phyloP scores from a whole-genome alignment of 2,888 invertebrate species.

The Sesamia inferens region DNA sequence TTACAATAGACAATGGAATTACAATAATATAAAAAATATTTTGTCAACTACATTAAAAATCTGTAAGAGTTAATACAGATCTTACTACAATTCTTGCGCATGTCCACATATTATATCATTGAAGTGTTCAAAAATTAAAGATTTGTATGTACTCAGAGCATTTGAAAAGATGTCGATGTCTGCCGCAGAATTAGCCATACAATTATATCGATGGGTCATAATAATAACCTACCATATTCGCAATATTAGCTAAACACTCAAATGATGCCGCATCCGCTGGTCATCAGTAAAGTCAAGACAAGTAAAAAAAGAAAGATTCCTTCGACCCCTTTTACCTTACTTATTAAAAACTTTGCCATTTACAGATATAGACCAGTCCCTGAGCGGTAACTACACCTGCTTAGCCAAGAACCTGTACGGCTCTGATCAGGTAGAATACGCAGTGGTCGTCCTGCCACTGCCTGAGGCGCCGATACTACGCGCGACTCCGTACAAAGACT shows the following conservation, averaged over 20 bases:
- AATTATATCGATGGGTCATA: no score
- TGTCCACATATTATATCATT: no score
- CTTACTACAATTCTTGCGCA: no score
- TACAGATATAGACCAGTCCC: slow-evolving; percentile 87
- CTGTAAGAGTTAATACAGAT: no score
- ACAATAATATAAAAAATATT: no score
- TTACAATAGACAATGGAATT: no score
- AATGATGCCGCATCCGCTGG: background rate
- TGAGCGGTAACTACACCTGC: slow-evolving; percentile 95
- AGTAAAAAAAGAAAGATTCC: background rate
- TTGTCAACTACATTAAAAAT: no score
- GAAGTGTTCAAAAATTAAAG: no score
- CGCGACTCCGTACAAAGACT: slow-evolving; percentile 86
- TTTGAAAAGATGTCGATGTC: no score
- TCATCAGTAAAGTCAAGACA: background rate
- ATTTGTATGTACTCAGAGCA: no score
- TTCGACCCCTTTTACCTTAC: background rate
- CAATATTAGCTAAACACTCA: background rate
- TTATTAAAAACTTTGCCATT: background rate
- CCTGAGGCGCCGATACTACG: slow-evolving; percentile 93
- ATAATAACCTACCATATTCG: background rate
- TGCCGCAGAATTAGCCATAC: no score
- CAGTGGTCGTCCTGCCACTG: slow-evolving; percentile 93
- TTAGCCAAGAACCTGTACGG: slow-evolving; percentile 95
- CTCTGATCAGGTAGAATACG: slow-evolving; percentile 95